Evolutionary conservation across 1,140 invertebrate species (phyloP).

Genomic region (Calycopis cecrops): DNA sequence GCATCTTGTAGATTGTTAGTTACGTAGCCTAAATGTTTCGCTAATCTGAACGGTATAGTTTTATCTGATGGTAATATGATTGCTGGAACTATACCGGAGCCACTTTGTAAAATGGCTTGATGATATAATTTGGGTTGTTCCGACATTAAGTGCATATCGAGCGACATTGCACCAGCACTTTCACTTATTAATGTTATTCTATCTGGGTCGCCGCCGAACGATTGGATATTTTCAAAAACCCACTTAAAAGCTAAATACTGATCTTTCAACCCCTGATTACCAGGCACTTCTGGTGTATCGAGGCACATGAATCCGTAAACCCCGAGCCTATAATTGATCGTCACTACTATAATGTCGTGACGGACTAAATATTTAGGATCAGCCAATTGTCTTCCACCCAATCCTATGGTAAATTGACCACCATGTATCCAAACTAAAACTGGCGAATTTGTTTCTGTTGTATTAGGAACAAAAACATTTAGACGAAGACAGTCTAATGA

Average conservation of each 20-base stretch:
- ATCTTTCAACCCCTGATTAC: no score
- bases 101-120: background rate
- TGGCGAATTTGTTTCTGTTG: no score
- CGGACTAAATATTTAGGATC: no score
- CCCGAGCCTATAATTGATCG: no score
- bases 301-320: slow-evolving; percentile 1
- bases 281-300: background rate
- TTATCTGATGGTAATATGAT: background rate
- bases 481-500: no score
- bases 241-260: background rate
- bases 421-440: no score
- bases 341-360: no score
- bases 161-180: background rate
- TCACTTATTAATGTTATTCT: no score
- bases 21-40: no score
- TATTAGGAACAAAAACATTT: no score
- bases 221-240: background rate
- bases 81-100: background rate
- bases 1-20: background rate
- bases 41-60: background rate
- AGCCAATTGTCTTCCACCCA: no score
- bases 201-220: background rate
- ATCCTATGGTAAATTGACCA: no score
- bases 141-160: background rate
- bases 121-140: background rate